Evolutionary conservation across 1,140 invertebrate species (phyloP), one percentile per base, ranked within the genome.

Genomic region (Scaptodrosophila lebanonensis): DNA sequence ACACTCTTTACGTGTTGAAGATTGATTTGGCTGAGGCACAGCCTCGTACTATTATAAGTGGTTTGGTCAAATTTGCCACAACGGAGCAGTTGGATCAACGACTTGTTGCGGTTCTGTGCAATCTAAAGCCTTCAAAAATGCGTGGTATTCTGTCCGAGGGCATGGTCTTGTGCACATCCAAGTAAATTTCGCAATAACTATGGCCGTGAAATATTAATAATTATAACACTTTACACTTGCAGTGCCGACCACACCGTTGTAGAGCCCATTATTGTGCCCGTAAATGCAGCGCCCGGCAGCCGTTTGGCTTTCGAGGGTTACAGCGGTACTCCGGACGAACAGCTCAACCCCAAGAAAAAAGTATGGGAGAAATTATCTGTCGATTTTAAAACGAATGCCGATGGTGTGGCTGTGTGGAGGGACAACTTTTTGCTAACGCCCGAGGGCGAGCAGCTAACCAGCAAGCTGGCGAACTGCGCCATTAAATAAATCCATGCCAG

Each of bases 261-360:
- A 1, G 97, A 98, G 86, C 93, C 94, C 18, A 89, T 98, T 49
- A 88, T 91, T 40, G 91, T 95, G 39, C 95, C 97, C 32, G 76
- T 88, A 22, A 91, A 89, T 25, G 91, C 92, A 58, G 88, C 89
- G 27, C 90, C 94, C 11, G 97, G 97, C 30, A 96, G 98, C 65
- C 90, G 90, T 83, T 91, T 98, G 12, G 85, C 91, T 51, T 90
- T 96, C 36, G 95, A 97, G 85, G 94, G 93, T 32, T 94, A 95
- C 88, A 87, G 86, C 72, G 95, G 94, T 27, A 88, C 88, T 33
- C 93, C 96, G 9, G 96, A 98, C 88, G 92, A 93, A 6, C 85
- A 87, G 57, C 88, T 99, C 2, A 99, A 99, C 88, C 97, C 97
- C 4, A 99, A 99, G 86, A 99, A 99, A 87, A 99, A 99, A 90